Base-by-base conservation (phyloP, 30 jellyfish, hydroid and myxozoan species). In the Pelagia noctiluca region DNA sequence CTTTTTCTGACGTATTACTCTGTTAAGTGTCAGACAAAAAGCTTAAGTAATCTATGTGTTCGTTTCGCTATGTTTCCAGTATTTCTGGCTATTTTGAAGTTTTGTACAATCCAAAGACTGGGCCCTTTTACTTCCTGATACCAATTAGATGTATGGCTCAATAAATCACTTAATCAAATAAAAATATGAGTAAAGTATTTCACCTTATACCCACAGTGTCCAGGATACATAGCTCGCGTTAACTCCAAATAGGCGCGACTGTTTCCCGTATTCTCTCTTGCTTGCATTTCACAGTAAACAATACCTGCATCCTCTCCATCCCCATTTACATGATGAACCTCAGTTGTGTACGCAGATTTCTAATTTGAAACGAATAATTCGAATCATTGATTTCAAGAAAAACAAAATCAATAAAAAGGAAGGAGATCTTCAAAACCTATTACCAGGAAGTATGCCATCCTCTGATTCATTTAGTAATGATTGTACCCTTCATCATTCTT, bases 231-330 rank as follows among this genome's bases (percentile, higher is more conserved):
- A 1, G 88, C 63, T 49, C 97, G 54, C 5, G 91, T 65, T 37
- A 95, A 69, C 63, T 89, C 96, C 48, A 89, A 90, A 61, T 85
- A 75, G 26, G 97, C 78, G 31, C 95, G 66, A 66, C 97, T 88
- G 50, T 78, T 42, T 28, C 96, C 98, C 8, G 99, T 62, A 73
- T 95, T 90, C 63, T 95, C 99, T 65, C 98, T 67, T 19, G 97
- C 99, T 63, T 95, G 99, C 99, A 95, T 95, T 76, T 95, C 99
- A 83, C 99, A 90, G 54, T 90, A 95, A 53, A 95, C 99, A 24
- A 95, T 97, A 36, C 99, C 99, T 37, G 98, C 99, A 90, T 95
- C 96, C 50, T 95, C 99, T 24, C 99, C 99, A n/a, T 86, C 97
- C 5, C 98, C 97, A 88, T 87, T 95, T 28, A 90, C 63, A 63